Evolutionary conservation across 1,140 invertebrate species (phyloP), one percentile per base, ranked within the genome.

Genomic region (Apis mellifera): DNA sequence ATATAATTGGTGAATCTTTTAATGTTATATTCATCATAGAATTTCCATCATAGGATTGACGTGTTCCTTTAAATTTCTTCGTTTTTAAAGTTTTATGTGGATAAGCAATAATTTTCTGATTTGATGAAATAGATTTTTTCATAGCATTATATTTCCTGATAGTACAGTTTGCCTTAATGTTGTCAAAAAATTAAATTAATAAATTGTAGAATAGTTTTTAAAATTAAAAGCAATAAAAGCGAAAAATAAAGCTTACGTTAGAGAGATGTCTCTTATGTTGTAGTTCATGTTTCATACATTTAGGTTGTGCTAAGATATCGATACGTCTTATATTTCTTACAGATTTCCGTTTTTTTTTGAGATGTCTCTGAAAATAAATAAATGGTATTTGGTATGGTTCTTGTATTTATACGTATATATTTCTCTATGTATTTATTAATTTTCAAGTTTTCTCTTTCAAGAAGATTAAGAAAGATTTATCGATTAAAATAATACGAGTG

Each of bases 301-400:
- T 82, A 2, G 79, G 72, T 13, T 68, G 64, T 7, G 72, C 79
- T 3, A 82, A 48, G 9, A 82, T 57, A 21, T 82, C 79, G 64
- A 82, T 82, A 8, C 73, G 79, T 19, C 54, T 81, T 9, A 66
- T 1, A 5, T 32, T 66, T 23, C 57, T 75, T 4, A 21, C 12
- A 26, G 8, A 23, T 9, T 42, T 59, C 42, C 52, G 62, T 15
- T 13, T 21, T n/a, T 21, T 68, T 12, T 42, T 82, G 32, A 17
- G 42, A 52, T 48, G 64, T 4, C 15, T 54, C 79, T 82, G 17
- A 5, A 76, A 69, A 64, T 1, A 17, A 4, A 62, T 52, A 54
- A 32, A 32, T 23, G 50, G 0, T 15, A 9, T 17, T n/a, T n/a
- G n/a, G n/a, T n/a, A n/a, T n/a, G n/a, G n/a, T n/a, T n/a, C 21